Evolutionary conservation across 2,888 invertebrate species (phyloP).

Genomic region (Mycalesis mineus): DNA sequence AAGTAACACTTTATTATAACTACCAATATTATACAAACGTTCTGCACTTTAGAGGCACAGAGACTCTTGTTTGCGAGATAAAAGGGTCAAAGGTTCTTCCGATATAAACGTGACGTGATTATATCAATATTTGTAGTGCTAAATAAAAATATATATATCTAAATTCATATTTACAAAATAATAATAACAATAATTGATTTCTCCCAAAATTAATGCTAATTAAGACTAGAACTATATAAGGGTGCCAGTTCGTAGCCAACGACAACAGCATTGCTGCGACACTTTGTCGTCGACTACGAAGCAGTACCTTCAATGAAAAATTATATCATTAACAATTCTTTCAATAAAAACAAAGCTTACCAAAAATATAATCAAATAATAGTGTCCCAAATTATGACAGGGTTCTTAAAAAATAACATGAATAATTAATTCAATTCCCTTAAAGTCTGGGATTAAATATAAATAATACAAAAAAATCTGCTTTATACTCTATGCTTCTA

Average conservation of each 20-base stretch:
- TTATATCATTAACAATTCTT: neutral
- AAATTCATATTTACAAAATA: neutral
- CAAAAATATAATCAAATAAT: no score
- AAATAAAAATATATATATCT: neutral
- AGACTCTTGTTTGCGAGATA: conserved; percentile 16
- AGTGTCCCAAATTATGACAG: neutral
- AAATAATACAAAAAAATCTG: neutral
- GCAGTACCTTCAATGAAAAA: conserved; percentile 2
- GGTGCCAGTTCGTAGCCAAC: no score
- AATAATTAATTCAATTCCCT: neutral
- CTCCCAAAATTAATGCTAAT: conserved; percentile 10
- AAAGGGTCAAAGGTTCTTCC: conserved; percentile 13
- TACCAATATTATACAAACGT: conserved; percentile 44
- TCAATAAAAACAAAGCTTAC: no score
- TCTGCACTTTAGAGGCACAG: conserved; percentile 43
- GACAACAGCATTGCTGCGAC: no score
- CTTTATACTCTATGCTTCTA: conserved; percentile 19
- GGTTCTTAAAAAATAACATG: no score
- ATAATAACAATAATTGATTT: neutral
- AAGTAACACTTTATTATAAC: conserved; percentile 65
- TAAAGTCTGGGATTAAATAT: neutral
- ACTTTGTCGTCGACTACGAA: no score
- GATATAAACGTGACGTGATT: conserved; percentile 4
- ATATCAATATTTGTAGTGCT: neutral
- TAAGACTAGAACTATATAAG: conserved; percentile 23